Base-by-base conservation (phyloP, 2,113 vertebrate species). In the Dermatemys mawii region DNA sequence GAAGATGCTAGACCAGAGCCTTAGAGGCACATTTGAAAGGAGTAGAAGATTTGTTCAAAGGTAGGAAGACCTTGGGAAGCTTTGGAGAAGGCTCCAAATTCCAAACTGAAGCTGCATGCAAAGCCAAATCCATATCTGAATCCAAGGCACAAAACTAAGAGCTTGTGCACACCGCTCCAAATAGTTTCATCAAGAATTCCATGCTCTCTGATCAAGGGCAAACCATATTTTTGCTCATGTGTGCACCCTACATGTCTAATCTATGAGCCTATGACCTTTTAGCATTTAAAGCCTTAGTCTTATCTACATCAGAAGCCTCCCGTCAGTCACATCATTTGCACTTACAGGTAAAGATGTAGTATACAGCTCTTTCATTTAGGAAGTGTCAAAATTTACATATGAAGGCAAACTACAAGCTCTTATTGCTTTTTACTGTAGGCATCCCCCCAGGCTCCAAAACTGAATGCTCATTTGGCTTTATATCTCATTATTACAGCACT, bases 391-490 rank as follows among this genome's bases (percentile, higher is more conserved):
- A 90, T 87, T 94, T 92, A 88, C 95, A 94, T 12, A 87, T 81
- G 55, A 89, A 89, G 24, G 1, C 84, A 86, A 90, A 90, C 5
- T 50, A 57, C 3, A 49, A 94, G 73, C 87, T 90, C 78, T 90
- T 92, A 96, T 57, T 88, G 80, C 83, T 63, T 44, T 57, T 93
- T 76, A 87, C 67, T 93, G 84, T n/a, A 88, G 94, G 91, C 85
- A 70, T 90, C 78, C 81, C 92, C 92, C 90, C 93, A 96, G 78
- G 83, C 87, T 92, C 87, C 90, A 87, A 95, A 95, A 88, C 82
- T 89, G 91, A 93, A 95, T 95, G 95, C 94, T 97, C 93, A 93
- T 79, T 91, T 92, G 83, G 32, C 48, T 94, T 95, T 84, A 76
- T 89, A 88, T 95, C 92, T 96, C 90, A 51, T 97, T 90, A 92